These are phyloP conservation scores for Smutsia gigantea DNA, from an alignment of 2,797 vertebrate genomes.

Conservation along the genomic window DNA sequence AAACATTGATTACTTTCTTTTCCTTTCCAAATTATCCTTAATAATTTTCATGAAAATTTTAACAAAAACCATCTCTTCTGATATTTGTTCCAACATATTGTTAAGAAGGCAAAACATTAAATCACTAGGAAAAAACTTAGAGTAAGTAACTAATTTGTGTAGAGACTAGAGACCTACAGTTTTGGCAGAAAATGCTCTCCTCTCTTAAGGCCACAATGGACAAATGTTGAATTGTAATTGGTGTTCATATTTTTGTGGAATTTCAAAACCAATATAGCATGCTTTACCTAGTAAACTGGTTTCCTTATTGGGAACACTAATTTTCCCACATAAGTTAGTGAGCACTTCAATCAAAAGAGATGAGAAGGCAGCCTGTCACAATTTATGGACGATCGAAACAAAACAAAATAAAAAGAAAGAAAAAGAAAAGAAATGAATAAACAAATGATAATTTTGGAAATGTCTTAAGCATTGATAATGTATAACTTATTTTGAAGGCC, in stretches of 20 bases:
- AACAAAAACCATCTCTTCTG: constrained; percentile 59
- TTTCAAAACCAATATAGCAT: constrained; percentile 43
- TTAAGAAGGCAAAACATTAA: constrained; percentile 71
- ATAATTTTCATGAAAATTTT: constrained; percentile 58
- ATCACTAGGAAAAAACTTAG: constrained; percentile 25
- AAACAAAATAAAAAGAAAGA: too few relatives aligned
- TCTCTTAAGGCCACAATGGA: not conserved
- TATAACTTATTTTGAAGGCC: constrained; percentile 17
- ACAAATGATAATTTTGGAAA: constrained; percentile 54
- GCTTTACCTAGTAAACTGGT: constrained; percentile 36
- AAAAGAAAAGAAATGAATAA: constrained; percentile 4
- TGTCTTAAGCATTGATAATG: not conserved
- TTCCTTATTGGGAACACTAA: constrained; percentile 62
- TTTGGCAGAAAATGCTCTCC: not conserved
- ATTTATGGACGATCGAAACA: not conserved
- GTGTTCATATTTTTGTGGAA: not conserved
- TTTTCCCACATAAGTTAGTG: constrained; percentile 52
- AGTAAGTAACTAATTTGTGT: not conserved
- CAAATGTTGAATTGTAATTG: not conserved
- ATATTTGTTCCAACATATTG: constrained; percentile 54
- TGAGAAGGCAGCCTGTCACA: constrained; percentile 44
- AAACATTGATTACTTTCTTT: constrained; percentile 21
- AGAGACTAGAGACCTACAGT: not conserved
- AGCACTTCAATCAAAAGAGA: constrained; percentile 53
- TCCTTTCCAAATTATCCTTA: constrained; percentile 58